Conservation (phyloP, 2,113 vertebrate genomes). For the Pica pica region DNA sequence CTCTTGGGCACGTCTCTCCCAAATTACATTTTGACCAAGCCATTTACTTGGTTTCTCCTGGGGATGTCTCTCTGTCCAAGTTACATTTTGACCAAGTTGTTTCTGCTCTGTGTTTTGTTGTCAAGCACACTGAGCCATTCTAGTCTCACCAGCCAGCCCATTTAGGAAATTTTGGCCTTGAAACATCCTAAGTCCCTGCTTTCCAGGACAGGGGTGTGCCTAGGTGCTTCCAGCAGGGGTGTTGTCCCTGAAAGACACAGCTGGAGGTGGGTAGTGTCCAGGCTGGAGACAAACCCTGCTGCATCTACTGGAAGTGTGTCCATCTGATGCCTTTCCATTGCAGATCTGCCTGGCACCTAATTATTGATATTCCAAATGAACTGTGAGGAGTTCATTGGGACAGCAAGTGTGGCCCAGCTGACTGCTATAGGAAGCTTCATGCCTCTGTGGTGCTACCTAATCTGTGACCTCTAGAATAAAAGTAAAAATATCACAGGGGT, state of each 20-base stretch:
- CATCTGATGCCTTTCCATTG: neutral
- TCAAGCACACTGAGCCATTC: fast-evolving
- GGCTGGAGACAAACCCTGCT: neutral
- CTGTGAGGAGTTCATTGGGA: neutral
- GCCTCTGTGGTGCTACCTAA: neutral
- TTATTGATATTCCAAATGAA: neutral
- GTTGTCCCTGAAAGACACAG: neutral
- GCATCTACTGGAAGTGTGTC: neutral
- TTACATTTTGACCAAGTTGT: neutral
- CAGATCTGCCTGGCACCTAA: neutral
- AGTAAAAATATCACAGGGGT: neutral
- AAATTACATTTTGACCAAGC: neutral
- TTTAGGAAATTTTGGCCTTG: neutral
- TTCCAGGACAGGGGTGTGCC: neutral
- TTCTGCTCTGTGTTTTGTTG: neutral
- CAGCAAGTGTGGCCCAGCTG: neutral
- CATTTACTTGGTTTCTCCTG: neutral
- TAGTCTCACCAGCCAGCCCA: too few species aligned
- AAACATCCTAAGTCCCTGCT: neutral
- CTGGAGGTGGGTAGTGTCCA: too few species aligned
- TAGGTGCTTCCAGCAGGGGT: neutral
- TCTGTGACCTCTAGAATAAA: neutral
- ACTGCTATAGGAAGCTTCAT: neutral
- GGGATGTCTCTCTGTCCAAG: neutral
- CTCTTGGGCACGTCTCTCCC: neutral